Percentiles rank a stretch among this genome's conserved stretches.
These are phyloP conservation scores for Neodiprion pinetum DNA, from an alignment of 1,140 invertebrate genomes.

Conservation along the genomic window DNA sequence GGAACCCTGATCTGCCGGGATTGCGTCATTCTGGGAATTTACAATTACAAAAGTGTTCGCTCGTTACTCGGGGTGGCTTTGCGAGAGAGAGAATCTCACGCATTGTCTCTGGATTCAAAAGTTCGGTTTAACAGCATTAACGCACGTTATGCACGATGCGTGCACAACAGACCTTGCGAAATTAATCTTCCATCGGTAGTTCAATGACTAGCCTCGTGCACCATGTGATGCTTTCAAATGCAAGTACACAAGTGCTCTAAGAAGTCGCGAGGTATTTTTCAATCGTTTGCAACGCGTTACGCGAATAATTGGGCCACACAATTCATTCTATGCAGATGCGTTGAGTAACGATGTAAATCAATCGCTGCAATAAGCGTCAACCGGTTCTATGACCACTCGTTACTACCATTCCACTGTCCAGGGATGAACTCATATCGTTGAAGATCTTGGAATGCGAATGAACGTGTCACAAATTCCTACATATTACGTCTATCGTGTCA, in stretches of 20 bases:
- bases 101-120: background rate
- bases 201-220: background rate
- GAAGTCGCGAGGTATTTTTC: background rate
- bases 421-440: too few species aligned
- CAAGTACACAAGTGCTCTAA: background rate
- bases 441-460: too few species aligned
- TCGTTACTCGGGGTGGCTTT: background rate
- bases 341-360: background rate
- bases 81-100: too few species aligned
- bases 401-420: background rate
- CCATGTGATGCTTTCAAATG: background rate
- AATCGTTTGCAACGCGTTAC: background rate
- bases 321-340: conserved; percentile 7
- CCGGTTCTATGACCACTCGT: background rate
- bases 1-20: background rate
- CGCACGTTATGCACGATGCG: background rate
- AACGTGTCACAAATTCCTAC: too few species aligned
- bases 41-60: background rate
- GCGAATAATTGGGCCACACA: background rate
- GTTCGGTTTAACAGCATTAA: background rate
- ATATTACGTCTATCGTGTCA: too few species aligned
- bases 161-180: background rate
- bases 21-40: background rate
- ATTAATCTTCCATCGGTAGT: background rate
- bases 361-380: background rate